phyloP scores from a whole-genome alignment of 2,888 invertebrate genomes.

The Stramonita haemastoma region DNA sequence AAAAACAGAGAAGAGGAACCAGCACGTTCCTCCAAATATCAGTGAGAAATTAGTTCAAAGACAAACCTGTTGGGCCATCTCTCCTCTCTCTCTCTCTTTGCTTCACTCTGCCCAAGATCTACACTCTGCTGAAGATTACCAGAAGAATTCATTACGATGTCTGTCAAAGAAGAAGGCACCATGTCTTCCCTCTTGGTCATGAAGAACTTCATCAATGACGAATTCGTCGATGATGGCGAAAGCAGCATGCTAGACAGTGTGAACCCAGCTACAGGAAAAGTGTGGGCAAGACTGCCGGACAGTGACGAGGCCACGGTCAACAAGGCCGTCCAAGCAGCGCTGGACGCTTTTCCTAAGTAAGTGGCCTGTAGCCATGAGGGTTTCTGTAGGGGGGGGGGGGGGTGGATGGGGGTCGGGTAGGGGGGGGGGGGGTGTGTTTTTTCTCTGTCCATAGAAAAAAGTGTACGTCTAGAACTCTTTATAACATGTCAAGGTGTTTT shows the following conservation, averaged over 20 bases:
- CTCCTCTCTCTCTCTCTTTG: slow-evolving; percentile 8
- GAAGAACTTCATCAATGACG: slow-evolving; percentile 78
- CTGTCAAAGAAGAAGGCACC: too few relatives aligned
- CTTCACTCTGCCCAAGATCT: not conserved
- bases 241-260: slow-evolving; percentile 75
- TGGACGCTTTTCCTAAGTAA: slow-evolving; percentile 75
- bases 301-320: slow-evolving; percentile 75
- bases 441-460: too few relatives aligned
- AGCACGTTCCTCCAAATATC: too few relatives aligned
- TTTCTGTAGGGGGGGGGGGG: too few relatives aligned
- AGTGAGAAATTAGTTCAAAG: too few relatives aligned
- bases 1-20: too few relatives aligned
- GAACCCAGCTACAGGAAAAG: slow-evolving; percentile 78
- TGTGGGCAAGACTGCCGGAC: slow-evolving; percentile 79
- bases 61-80: not conserved
- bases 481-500: too few relatives aligned
- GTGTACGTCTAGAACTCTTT: too few relatives aligned
- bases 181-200: slow-evolving; percentile 32
- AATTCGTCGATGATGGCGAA: slow-evolving; percentile 69
- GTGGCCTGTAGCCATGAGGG: not conserved
- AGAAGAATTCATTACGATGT: too few relatives aligned
- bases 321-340: slow-evolving; percentile 78
- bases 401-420: too few relatives aligned
- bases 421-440: too few relatives aligned
- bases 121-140: too few relatives aligned